Evolutionary conservation across 2,113 vertebrate genomes (phyloP), one percentile per base, ranked within the genome.

Genomic region (Tachysurus fulvidraco): DNA sequence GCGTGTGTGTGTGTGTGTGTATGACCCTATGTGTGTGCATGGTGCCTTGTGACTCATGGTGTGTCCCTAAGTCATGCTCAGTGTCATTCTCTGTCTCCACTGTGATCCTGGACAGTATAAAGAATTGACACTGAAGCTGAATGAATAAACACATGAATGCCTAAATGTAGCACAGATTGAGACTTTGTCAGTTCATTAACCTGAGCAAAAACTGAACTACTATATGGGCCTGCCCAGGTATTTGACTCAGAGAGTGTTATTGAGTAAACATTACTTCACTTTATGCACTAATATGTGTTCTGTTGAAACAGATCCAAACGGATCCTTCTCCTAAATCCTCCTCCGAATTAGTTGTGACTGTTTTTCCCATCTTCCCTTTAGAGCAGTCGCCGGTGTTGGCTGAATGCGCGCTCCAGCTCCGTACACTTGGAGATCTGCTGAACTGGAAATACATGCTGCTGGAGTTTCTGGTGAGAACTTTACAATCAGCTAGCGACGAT

Each of bases 371-470:
- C 52, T n/a, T 1, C 79, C 46, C 81, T 55, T n/a, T 73, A 92
- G 93, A 90, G 44, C 5, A 82, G 0, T 0, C 88, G 0, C 64
- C 88, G 0, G 71, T 82, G 54, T 83, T 88, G 3, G n/a, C 88
- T 0, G 41, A 84, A 36, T 92, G 92, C 8, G 94, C 91, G 0
- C 82, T 1, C 0, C 88, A 92, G 90, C 87, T 95, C 2, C 92
- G 93, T 6, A 69, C 89, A 0, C 9, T 91, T 4, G 94, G 94
- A 23, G 94, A 95, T 69, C 2, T 52, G 7, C 84, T 94, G 2
- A 87, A 91, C 90, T 94, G 93, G 93, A 93, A 60, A 52, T 91
- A 91, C 90, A 91, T 91, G 19, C 88, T 94, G 54, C 84, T 94
- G 89, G 90, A 92, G 78, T 88, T 94, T 9, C 89, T 94, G 46